A percentile compares a stretch with the other conserved stretches of the same genome.
phyloP scores from a whole-genome alignment of 1,140 invertebrate genomes.

The Cecropterus lyciades region DNA sequence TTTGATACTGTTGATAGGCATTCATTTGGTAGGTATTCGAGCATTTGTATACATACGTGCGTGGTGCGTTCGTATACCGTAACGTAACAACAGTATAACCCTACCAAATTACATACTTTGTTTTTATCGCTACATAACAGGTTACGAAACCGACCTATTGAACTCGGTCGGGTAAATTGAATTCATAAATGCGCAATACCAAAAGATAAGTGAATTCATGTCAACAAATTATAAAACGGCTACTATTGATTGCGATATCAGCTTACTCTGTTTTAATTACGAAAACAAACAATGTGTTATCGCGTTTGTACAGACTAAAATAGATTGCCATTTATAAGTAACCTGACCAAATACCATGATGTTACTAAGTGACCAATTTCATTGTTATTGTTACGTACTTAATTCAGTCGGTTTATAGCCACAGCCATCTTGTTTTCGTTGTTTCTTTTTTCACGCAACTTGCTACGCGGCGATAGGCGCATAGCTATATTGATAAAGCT shows the following conservation, averaged over 20 bases:
- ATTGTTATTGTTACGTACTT: slow-evolving; percentile 52
- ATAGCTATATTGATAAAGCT: slow-evolving; percentile 42
- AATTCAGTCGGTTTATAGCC: slow-evolving; percentile 56
- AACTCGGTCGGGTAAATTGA: slow-evolving; percentile 39
- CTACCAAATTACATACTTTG: slow-evolving; percentile 39
- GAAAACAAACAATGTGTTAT: slow-evolving; percentile 63
- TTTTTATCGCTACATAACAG: slow-evolving; percentile 42
- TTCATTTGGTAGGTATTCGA: background rate
- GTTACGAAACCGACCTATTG: slow-evolving; percentile 40
- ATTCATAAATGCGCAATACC: slow-evolving; percentile 42
- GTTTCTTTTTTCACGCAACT: slow-evolving; percentile 63
- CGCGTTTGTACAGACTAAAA: slow-evolving; percentile 50
- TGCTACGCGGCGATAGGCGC: slow-evolving; percentile 51
- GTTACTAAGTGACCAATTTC: slow-evolving; percentile 36
- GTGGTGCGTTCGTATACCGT: background rate
- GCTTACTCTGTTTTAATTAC: slow-evolving; percentile 41
- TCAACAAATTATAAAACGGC: slow-evolving; percentile 38
- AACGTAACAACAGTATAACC: slow-evolving; percentile 27
- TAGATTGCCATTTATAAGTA: slow-evolving; percentile 54
- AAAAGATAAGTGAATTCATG: slow-evolving; percentile 34
- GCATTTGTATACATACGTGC: background rate
- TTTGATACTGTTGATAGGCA: too few species aligned
- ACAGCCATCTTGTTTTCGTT: slow-evolving; percentile 72
- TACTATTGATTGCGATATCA: slow-evolving; percentile 44
- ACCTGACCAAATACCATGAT: slow-evolving; percentile 38